A percentile compares a stretch with the other conserved stretches of the same genome.
These are phyloP conservation scores for Carterocephalus palaemon DNA, from an alignment of 2,888 invertebrate species.

Conservation along the genomic window DNA sequence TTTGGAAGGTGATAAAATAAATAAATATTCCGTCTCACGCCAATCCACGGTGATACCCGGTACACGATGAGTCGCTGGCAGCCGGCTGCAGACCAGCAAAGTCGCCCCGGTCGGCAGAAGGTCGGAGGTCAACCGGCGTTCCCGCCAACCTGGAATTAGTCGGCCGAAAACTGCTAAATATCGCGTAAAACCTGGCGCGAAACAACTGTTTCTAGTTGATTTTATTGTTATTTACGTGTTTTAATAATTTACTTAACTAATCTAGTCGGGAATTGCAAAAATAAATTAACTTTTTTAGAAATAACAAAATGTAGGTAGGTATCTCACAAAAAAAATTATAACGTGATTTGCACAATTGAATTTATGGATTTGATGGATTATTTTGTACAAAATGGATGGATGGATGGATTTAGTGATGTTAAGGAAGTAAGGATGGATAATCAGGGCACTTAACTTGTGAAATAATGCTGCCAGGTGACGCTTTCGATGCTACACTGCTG, in stretches of 20 bases:
- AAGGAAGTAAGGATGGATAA: too few relatives aligned
- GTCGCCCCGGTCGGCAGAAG: neutral
- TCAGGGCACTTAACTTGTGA: too few relatives aligned
- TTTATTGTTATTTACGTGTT: neutral
- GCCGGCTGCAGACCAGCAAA: neutral
- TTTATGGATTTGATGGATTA: conserved; percentile 4
- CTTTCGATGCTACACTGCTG: too few relatives aligned
- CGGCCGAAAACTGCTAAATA: neutral
- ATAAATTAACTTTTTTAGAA: neutral
- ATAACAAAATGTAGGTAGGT: neutral
- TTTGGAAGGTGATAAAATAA: neutral
- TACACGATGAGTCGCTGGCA: neutral
- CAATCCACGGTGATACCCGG: neutral
- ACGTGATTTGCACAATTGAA: conserved; percentile 8
- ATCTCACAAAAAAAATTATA: neutral
- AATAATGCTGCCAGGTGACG: too few relatives aligned
- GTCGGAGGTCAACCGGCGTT: neutral
- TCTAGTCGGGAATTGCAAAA: neutral
- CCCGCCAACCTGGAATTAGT: neutral
- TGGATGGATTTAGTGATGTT: too few relatives aligned
- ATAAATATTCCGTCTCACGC: conserved; percentile 1
- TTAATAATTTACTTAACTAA: neutral
- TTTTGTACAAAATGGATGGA: too few relatives aligned
- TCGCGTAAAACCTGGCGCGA: neutral
- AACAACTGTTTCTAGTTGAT: neutral